Base-by-base conservation (phyloP, 2,888 invertebrate species). In the Uloborus plumipes region DNA sequence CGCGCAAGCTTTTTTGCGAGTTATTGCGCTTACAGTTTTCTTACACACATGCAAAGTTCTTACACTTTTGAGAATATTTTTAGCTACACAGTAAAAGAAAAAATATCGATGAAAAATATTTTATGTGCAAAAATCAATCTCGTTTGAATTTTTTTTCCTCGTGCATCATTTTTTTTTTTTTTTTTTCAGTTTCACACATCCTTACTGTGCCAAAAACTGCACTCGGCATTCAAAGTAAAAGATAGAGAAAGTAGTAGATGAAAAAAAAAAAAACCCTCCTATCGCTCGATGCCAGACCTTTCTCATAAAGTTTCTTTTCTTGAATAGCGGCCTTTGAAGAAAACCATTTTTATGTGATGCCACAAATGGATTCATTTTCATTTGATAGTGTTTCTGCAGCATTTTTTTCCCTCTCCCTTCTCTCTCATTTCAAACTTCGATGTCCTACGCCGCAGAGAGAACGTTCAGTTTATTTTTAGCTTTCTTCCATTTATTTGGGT, bases 391-490 rank as follows among this genome's bases (percentile, higher is more conserved):
- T 39, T 78, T 72, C 47, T 50, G 47, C 7, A 11, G 14, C 20
- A 47, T n/a, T 64, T 64, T 47, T 15, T 61, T 61, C 39, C 39
- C 16, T 14, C 2, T 47, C 61, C 47, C 59, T 72, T 53, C 59
- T 72, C 66, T 65, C 20, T 58, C 51, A 15, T 61, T 18, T 51
- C 50, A 39, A 65, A 39, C n/a, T 49, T n/a, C 20, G 51, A 53
- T 71, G 50, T 64, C 49, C 61, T 61, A 15, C 58, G 64, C 58
- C 71, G 53, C 61, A 79, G 66, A 22, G 61, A 53, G 72, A 72
- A 66, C 66, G 61, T 79, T 80, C 62, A 80, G 73, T 80, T 73
- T 80, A 80, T 80, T 80, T 80, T 80, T 80, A 80, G 73, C 26
- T 18, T 26, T n/a, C 18, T 62, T 64, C 62, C 53, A 62, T 76